Percentiles rank a stretch among this genome's conserved stretches.
These are phyloP conservation scores for Athripsodes cinereus DNA, from an alignment of 2,888 invertebrate genomes.

Conservation along the genomic window DNA sequence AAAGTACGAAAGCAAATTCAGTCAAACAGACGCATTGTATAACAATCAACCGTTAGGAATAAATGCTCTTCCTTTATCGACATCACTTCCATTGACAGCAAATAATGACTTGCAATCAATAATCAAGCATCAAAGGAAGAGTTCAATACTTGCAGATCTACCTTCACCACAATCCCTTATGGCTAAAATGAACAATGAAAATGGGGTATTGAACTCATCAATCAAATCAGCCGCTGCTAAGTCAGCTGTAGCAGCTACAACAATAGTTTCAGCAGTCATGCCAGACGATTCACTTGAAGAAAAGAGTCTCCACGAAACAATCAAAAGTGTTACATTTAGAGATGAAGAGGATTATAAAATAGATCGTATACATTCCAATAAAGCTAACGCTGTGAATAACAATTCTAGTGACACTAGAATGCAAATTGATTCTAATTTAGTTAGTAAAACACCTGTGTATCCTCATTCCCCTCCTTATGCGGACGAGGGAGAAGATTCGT, in stretches of 20 bases:
- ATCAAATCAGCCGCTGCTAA: constrained; percentile 15
- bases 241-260: constrained; percentile 13
- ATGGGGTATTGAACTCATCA: constrained; percentile 14
- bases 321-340: constrained; percentile 22
- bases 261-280: constrained; percentile 14
- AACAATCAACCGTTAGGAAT: constrained; percentile 10
- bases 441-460: constrained; percentile 14
- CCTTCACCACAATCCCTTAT: constrained; percentile 23
- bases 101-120: constrained; percentile 12
- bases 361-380: constrained; percentile 1
- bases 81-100: constrained; percentile 13
- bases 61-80: constrained; percentile 16
- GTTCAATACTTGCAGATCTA: constrained; percentile 17
- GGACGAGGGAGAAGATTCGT: constrained; percentile 3
- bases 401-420: constrained; percentile 11
- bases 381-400: neutral
- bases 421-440: constrained; percentile 15
- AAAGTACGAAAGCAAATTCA: constrained; percentile 20
- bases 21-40: constrained; percentile 20
- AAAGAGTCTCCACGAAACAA: constrained; percentile 3
- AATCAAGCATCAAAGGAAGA: constrained; percentile 18
- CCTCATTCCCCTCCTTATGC: constrained; percentile 7
- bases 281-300: constrained; percentile 5
- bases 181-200: constrained; percentile 22
- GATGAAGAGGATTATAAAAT: constrained; percentile 19